A percentile compares a stretch with the other conserved stretches of the same genome.
phyloP scores from a whole-genome alignment of 2,797 vertebrate genomes.

The Neosalanx taihuensis region DNA sequence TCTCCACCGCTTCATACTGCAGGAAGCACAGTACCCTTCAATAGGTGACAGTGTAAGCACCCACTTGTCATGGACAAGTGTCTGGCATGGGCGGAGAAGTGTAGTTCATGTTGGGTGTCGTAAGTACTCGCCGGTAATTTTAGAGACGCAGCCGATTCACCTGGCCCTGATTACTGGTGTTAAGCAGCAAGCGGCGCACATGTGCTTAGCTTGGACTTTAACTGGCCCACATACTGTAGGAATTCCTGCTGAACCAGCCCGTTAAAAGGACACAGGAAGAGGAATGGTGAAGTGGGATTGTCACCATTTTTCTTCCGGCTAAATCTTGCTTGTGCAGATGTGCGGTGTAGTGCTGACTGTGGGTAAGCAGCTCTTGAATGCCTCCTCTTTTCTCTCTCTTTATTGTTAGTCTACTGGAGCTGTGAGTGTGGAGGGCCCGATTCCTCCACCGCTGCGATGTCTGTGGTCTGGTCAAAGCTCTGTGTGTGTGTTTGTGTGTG shows the following conservation, averaged over 20 bases:
- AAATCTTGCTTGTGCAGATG: slow-evolving; percentile 52
- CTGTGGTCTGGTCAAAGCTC: slow-evolving; percentile 32
- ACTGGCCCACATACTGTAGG: slow-evolving; percentile 56
- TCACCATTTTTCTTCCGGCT: slow-evolving; percentile 63
- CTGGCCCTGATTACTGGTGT: slow-evolving; percentile 27
- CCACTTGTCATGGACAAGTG: not conserved
- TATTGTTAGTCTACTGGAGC: not conserved
- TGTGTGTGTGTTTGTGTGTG: slow-evolving; percentile 33
- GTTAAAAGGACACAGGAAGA: slow-evolving; percentile 65
- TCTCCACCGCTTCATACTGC: slow-evolving; percentile 34
- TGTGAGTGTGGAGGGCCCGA: not conserved
- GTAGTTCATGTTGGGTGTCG: slow-evolving; percentile 17
- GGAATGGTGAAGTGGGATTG: slow-evolving; percentile 45
- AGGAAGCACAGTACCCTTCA: slow-evolving; percentile 25
- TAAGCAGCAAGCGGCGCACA: slow-evolving; percentile 27
- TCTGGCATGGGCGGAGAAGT: not conserved
- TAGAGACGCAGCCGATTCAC: slow-evolving; percentile 8
- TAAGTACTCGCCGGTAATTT: slow-evolving; percentile 12
- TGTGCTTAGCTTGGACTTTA: slow-evolving; percentile 23
- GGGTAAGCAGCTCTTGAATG: slow-evolving; percentile 54
- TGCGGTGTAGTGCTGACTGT: slow-evolving; percentile 57
- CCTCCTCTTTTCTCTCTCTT: slow-evolving; percentile 20
- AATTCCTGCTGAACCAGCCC: slow-evolving; percentile 65
- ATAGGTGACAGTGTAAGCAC: not conserved
- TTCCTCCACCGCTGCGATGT: not conserved